These are phyloP conservation scores for Atta colombica DNA, from an alignment of 1,140 invertebrate species.

Conservation along the genomic window DNA sequence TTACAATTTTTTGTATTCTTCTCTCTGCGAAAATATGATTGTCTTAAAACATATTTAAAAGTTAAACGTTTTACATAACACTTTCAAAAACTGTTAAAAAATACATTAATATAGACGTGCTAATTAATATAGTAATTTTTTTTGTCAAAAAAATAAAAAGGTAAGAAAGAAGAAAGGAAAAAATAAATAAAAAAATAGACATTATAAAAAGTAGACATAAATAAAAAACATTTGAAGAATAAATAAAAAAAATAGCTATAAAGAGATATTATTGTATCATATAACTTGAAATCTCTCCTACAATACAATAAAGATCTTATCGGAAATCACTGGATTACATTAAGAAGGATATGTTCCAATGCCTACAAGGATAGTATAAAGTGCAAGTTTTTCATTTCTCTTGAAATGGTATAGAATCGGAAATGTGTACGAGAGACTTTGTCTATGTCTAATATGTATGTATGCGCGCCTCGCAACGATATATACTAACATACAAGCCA, in stretches of 20 bases:
- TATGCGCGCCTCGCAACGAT: conserved; percentile 32
- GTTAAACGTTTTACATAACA: neutral
- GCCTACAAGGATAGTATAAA: conserved; percentile 25
- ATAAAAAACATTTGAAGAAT: neutral
- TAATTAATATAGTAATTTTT: neutral
- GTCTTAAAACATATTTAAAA: neutral
- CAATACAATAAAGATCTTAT: neutral
- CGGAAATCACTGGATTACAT: conserved; percentile 10
- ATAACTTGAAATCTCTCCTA: neutral
- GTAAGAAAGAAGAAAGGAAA: neutral
- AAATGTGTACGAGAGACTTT: conserved; percentile 28
- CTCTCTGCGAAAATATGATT: conserved; percentile 14
- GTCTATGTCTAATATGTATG: conserved; percentile 25
- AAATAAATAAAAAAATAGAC: neutral
- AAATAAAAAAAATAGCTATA: neutral
- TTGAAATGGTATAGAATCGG: neutral
- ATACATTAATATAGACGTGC: neutral
- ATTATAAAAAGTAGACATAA: no score
- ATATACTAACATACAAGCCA: conserved; percentile 58
- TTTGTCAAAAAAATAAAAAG: neutral
- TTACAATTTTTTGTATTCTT: conserved; percentile 5
- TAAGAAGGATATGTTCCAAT: conserved; percentile 10
- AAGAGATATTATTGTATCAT: neutral
- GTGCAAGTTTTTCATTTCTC: neutral
- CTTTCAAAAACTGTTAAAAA: neutral